Evolutionary conservation across 2,113 vertebrate genomes (phyloP).

Genomic region (Hemiprocne comata): DNA sequence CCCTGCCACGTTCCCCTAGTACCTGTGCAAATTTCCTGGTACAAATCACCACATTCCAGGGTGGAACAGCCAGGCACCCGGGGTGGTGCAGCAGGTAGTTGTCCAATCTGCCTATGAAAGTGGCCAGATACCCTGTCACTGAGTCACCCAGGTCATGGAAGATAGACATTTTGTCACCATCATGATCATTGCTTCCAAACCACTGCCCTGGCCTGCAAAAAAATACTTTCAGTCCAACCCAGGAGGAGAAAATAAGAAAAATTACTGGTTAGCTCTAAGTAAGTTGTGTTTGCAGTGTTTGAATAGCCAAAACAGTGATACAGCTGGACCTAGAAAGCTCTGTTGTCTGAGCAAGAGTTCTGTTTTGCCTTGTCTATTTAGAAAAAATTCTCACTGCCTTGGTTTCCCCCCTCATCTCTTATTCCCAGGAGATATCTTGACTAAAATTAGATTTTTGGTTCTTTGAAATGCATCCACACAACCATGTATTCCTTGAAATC

Average conservation of each 20-base stretch:
- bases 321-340: not conserved
- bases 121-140: constrained; percentile 22
- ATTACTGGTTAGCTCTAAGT: not conserved
- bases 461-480: not conserved
- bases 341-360: not conserved
- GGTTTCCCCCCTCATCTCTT: not conserved
- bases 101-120: constrained; percentile 49
- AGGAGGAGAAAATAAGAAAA: not conserved
- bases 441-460: not conserved
- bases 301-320: not conserved
- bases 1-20: fast-evolving
- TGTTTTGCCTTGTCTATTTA: not conserved
- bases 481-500: not conserved
- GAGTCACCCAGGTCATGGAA: constrained; percentile 65
- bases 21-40: constrained; percentile 61
- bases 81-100: constrained; percentile 53
- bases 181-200: constrained; percentile 55
- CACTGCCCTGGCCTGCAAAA: constrained; percentile 54
- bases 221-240: constrained; percentile 65
- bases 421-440: not conserved
- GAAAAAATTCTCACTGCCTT: not conserved
- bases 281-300: not conserved
- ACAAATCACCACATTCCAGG: constrained; percentile 50
- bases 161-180: constrained; percentile 59
- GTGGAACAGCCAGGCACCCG: constrained; percentile 6